Base-by-base conservation (phyloP, 2,113 vertebrate genomes). In the Tinamus guttatus region DNA sequence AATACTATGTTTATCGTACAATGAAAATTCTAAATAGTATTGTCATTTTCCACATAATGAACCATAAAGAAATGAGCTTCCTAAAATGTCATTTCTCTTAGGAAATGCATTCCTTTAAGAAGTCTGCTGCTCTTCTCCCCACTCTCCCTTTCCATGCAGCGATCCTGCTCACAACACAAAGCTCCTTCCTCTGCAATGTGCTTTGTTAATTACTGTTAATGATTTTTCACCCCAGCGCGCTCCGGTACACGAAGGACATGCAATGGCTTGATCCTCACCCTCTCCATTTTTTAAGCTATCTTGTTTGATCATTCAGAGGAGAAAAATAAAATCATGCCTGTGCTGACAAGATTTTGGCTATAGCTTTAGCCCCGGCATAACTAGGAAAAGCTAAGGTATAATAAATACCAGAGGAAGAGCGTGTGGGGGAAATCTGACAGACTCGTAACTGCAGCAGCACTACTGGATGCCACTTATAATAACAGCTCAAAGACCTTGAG, bases 401-500 rank as follows among this genome's bases (percentile, higher is more conserved):
- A 96, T 89, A 96, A 96, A 94, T n/a, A n/a, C 71, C 78, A 27
- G 59, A 63, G 65, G 91, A 93, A 68, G 28, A 1, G 9, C 6
- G 25, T 19, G 13, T 7, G 24, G 28, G 27, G 28, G 24, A 87
- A 95, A 88, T 65, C 30, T 93, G 96, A 96, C 77, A 97, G 90
- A 96, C 60, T 77, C 65, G 96, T 85, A 95, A 90, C 85, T 93
- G 12, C 74, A 89, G 79, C 91, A 93, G 92, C 88, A 93, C 93
- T 96, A 78, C 62, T 95, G 90, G 95, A 81, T 96, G 89, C 96
- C 93, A 81, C 52, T 94, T 95, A 88, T 62, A 95, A 95, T 92
- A 96, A 95, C 85, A 97, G 95, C 91, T 95, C 92, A 90, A 94
- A 97, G 97, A 97, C 96, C 94, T 94, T 96, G 93, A 98, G 81